Conservation (phyloP, 2,888 invertebrate species). For the Lepidocyrtoides sp. region DNA sequence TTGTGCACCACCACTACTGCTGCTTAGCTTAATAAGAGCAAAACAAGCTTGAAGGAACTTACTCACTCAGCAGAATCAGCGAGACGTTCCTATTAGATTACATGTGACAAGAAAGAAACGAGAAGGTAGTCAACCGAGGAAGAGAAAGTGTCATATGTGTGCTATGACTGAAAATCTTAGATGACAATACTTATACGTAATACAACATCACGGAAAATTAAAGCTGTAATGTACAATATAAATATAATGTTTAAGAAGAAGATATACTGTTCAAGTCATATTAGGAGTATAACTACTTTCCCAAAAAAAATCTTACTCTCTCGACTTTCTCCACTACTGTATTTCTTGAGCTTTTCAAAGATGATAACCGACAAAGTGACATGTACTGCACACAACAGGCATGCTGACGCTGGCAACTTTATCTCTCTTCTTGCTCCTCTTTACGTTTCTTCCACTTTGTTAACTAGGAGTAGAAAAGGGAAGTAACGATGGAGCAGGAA, state of each 20-base stretch:
- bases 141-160: constrained; percentile 42
- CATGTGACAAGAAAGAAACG: constrained; percentile 61
- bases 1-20: constrained; percentile 34
- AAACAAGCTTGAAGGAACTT: not conserved
- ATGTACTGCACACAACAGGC: constrained; percentile 60
- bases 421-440: constrained; percentile 15
- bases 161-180: constrained; percentile 1
- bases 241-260: too few species aligned
- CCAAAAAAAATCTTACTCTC: constrained; percentile 20
- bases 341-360: constrained; percentile 65
- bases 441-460: constrained; percentile 67
- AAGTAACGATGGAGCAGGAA: not conserved
- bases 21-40: constrained; percentile 49
- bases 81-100: constrained; percentile 71
- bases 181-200: too few species aligned
- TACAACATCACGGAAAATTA: not conserved
- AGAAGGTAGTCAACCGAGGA: constrained; percentile 55
- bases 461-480: constrained; percentile 64
- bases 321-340: not conserved
- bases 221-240: too few species aligned
- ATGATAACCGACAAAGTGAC: constrained; percentile 75
- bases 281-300: not conserved
- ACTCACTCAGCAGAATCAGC: constrained; percentile 40
- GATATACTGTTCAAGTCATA: not conserved
- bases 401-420: constrained; percentile 76